Evolutionary conservation across 2,888 invertebrate genomes (phyloP), one percentile per base, ranked within the genome.

Genomic region (Leucophora obtusa): DNA sequence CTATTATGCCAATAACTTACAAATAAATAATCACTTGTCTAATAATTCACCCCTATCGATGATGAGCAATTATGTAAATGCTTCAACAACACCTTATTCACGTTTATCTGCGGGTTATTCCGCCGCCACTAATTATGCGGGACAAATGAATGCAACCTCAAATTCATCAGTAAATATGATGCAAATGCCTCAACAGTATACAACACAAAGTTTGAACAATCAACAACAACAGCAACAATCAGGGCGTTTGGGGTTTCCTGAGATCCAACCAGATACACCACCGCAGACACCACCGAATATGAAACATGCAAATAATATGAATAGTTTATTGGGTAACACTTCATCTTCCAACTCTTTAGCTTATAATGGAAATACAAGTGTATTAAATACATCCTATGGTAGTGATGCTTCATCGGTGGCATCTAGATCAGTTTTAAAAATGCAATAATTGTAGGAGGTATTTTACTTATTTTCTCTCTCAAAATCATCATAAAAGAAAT

Each of bases 281-380:
- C 97, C 97, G 15, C 97, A 97, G 91, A 97, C 97, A 82, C 97
- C 97, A 83, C 97, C 97, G 89, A 97, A 95, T 91, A 96, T 97
- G 96, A 97, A 97, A 91, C 93, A 96, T 88, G 94, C 95, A 86
- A 94, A 94, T 90, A 60, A 50, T 51, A 81, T 77, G 60, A 77
- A 73, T 21, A 72, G 24, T 24, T 24, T 80, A 51, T 72, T 80
- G 68, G 68, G 56, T 54, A 75, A 72, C 15, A 68, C 71, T 33
- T 68, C 75, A 14, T 21, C 68, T 15, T 53, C 69, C 35, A 79
- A 33, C 33, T 47, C 65, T 10, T n/a, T 79, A 63, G 53, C 65
- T 10, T 79, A 79, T 38, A 60, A 63, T n/a, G 35, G 7, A 8
- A 69, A 60, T 35, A 65, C 68, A 2, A 77, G 54, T 47, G 92